Evolutionary conservation across 2,888 invertebrate genomes (phyloP), one percentile per base, ranked within the genome.

Genomic region (Apomyelois bistriatella): DNA sequence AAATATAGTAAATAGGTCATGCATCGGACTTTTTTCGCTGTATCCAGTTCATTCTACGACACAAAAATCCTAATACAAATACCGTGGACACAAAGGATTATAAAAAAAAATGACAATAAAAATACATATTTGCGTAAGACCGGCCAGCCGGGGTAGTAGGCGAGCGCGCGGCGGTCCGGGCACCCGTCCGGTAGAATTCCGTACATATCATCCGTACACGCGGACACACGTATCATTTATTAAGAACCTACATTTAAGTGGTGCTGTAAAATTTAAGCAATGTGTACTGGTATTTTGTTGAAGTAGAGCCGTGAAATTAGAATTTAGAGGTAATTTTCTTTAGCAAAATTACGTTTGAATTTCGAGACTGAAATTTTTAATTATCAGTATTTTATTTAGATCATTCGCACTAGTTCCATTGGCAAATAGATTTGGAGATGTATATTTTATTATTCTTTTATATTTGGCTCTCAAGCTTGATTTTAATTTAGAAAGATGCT

Each of bases 71-170:
- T n/a, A n/a, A n/a, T n/a, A n/a, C n/a, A n/a, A n/a, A n/a, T n/a
- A n/a, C n/a, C n/a, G n/a, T n/a, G n/a, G n/a, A n/a, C 15, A 13
- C 10, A 32, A 46, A 16, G 10, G 15, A 15, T 30, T 13, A 43
- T 28, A 28, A 43, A 28, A n/a, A 28, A 35, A 46, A 43, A 46
- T 16, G 15, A 15, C 10, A 9, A 9, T 16, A 32, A 15, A 32
- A 32, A 12, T 13, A 5, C 30, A 30, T 32, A 30, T 30, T 12
- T 5, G 35, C 16, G 10, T 28, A 10, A 30, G 37, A 1, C 7
- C 15, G n/a, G 13, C n/a, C 48, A 15, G 35, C 16, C 40, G 41
- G 52, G 54, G 54, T 52, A 52, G 54, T 55, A 17, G 12, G 17
- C 12, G 37, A 52, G 48, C 47, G 54, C 50, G 36, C 15, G 32